Percentiles rank a stretch among this genome's conserved stretches.
phyloP scores from a whole-genome alignment of 2,113 vertebrate species.

The Corythoichthys haematopterus region DNA sequence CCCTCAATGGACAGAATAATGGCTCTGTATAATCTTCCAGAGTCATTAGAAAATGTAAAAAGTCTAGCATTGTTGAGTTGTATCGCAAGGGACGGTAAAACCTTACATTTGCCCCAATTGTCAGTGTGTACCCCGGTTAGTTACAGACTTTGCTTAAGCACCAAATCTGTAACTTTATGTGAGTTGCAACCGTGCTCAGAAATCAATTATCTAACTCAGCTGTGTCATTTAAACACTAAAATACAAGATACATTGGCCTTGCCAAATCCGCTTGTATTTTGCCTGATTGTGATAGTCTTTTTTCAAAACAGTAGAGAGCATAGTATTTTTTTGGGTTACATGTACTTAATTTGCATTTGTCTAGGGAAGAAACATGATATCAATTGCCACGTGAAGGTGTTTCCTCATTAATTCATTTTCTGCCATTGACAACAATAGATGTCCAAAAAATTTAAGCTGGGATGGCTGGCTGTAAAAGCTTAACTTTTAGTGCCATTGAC shows the following conservation, averaged over 20 bases:
- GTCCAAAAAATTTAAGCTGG: too few species aligned
- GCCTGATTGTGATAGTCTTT: neutral
- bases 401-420: conserved; percentile 36
- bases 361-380: conserved; percentile 12
- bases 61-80: neutral
- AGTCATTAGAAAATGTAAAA: neutral
- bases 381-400: conserved; percentile 18
- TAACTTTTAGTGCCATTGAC: too few species aligned
- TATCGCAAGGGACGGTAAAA: neutral
- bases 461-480: neutral
- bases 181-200: neutral
- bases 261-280: neutral
- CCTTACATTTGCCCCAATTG: neutral
- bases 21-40: neutral
- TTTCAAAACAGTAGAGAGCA: neutral
- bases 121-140: neutral
- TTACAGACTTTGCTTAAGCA: neutral
- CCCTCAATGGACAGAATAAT: neutral
- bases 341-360: conserved; percentile 23
- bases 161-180: neutral
- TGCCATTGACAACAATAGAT: conserved; percentile 21
- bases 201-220: neutral
- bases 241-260: neutral
- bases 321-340: conserved; percentile 11
- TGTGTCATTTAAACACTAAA: too few species aligned